A percentile compares a stretch with the other conserved stretches of the same genome.
Evolutionary conservation across 2,797 vertebrate genomes (phyloP).

Genomic region (Chromis chromis): DNA sequence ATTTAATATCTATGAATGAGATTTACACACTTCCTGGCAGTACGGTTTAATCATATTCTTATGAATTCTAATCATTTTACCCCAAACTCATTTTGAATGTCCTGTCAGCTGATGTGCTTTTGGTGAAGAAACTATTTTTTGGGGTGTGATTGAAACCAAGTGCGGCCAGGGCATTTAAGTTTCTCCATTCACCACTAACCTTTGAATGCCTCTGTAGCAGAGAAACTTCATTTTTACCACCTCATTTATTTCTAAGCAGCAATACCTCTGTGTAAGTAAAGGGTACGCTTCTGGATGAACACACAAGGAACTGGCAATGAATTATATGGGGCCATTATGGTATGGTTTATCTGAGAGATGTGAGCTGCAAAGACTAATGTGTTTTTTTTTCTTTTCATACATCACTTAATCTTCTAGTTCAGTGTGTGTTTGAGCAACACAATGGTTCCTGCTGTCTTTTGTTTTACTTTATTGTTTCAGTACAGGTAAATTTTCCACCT

Average conservation of each 20-base stretch:
- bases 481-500: too few relatives aligned
- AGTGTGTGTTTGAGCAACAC: too few relatives aligned
- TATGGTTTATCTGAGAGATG: too few relatives aligned
- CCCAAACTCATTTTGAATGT: neutral
- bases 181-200: neutral
- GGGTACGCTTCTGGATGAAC: neutral
- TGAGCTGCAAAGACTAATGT: too few relatives aligned
- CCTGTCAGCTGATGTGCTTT: conserved; percentile 4
- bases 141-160: neutral
- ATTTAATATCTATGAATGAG: conserved; percentile 13
- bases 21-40: neutral
- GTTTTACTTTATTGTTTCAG: too few relatives aligned
- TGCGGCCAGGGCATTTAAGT: neutral
- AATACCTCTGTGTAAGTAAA: neutral
- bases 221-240: neutral
- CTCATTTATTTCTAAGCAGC: neutral
- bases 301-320: neutral
- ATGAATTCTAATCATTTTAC: conserved; percentile 33
- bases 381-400: too few relatives aligned
- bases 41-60: conserved; percentile 19
- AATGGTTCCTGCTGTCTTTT: too few relatives aligned
- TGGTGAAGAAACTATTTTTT: conserved; percentile 6
- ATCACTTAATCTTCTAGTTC: too few relatives aligned
- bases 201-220: neutral
- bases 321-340: neutral